phyloP scores from a whole-genome alignment of 2,888 invertebrate species.

The Strigamia transsilvanica region DNA sequence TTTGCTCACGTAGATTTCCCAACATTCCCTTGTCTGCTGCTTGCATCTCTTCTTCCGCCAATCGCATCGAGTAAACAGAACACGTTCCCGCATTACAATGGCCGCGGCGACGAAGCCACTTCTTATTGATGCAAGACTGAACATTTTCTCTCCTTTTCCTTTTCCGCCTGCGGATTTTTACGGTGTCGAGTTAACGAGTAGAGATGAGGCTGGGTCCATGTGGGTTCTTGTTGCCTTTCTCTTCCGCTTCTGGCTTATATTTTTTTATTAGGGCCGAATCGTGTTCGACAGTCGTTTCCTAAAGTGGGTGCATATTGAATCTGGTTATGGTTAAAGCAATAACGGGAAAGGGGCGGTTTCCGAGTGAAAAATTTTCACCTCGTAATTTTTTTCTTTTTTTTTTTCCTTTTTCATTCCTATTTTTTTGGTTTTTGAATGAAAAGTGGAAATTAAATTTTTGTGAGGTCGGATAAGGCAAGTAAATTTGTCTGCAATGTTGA shows the following conservation, averaged over 20 bases:
- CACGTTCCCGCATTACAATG: conserved; percentile 43
- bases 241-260: conserved; percentile 29
- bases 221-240: conserved; percentile 15
- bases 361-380: conserved; percentile 47
- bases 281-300: conserved; percentile 44
- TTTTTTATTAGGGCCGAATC: conserved; percentile 45
- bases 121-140: conserved; percentile 48
- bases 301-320: conserved; percentile 47
- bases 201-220: conserved; percentile 41
- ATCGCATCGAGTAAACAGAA: conserved; percentile 47
- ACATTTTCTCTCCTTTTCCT: not conserved
- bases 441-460: conserved; percentile 16
- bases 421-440: not conserved
- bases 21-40: conserved; percentile 44
- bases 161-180: conserved; percentile 29
- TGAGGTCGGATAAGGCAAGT: not conserved
- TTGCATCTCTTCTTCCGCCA: conserved; percentile 40
- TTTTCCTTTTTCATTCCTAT: not conserved
- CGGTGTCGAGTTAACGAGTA: conserved; percentile 48
- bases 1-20: conserved; percentile 43
- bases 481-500: not conserved
- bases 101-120: conserved; percentile 17
- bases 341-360: conserved; percentile 24
- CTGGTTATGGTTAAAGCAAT: conserved; percentile 46
- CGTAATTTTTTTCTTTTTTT: not conserved